These are phyloP conservation scores for Orthonevra nobilis DNA, from an alignment of 2,888 invertebrate species.

Conservation along the genomic window DNA sequence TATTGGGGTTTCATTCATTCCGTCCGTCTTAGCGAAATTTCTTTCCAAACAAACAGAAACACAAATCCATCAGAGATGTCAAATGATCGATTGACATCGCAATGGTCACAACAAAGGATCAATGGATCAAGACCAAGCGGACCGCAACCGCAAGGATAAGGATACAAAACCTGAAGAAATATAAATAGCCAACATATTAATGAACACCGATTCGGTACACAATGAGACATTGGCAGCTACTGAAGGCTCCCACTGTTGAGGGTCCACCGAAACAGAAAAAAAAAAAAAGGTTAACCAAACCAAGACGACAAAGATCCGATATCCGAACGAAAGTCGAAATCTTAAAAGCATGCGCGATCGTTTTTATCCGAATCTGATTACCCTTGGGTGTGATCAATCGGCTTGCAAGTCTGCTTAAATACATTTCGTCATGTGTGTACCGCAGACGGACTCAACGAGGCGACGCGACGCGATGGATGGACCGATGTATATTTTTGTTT, in stretches of 20 bases:
- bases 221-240: conserved; percentile 70
- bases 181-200: conserved; percentile 67
- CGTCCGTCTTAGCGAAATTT: neutral
- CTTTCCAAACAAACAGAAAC: conserved; percentile 1
- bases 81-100: conserved; percentile 68
- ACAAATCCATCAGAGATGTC: conserved; percentile 24
- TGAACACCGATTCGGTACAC: conserved; percentile 68
- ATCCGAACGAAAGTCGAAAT: conserved; percentile 70
- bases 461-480: conserved; percentile 19
- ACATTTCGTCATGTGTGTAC: conserved; percentile 66
- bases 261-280: too few relatives aligned
- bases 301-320: conserved; percentile 52
- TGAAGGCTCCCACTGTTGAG: conserved; percentile 65
- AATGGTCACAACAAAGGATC: conserved; percentile 49
- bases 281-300: conserved; percentile 9
- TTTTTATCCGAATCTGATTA: conserved; percentile 70
- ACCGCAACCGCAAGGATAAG: conserved; percentile 9
- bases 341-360: conserved; percentile 70
- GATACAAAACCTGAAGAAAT: conserved; percentile 27
- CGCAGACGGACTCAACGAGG: conserved; percentile 44
- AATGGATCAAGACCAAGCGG: neutral
- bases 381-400: conserved; percentile 71
- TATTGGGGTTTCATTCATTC: conserved; percentile 53
- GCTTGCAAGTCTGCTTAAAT: conserved; percentile 39
- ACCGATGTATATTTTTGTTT: too few relatives aligned